These are phyloP conservation scores for Mechanitis messenoides DNA, from an alignment of 2,888 invertebrate species.

Conservation along the genomic window DNA sequence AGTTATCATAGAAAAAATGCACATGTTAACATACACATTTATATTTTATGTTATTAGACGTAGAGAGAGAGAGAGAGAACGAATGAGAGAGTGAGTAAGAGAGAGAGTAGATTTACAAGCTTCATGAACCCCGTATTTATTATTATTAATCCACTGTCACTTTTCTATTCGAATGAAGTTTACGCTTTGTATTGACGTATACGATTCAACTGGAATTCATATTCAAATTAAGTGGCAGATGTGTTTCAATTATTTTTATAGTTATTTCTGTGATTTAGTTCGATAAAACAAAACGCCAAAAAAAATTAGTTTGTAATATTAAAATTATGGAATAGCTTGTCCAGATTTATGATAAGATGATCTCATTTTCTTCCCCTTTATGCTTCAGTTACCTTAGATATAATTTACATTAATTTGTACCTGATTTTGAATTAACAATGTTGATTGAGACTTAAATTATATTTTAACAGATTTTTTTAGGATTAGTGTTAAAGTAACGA, in stretches of 20 bases:
- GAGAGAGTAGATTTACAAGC: no score
- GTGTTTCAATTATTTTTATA: constrained; percentile 38
- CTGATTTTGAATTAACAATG: constrained; percentile 63
- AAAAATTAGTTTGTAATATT: constrained; percentile 51
- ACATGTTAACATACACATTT: constrained; percentile 72
- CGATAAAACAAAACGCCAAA: constrained; percentile 61
- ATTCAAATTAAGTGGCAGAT: no score
- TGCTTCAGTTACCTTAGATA: constrained; percentile 72
- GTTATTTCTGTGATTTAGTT: constrained; percentile 69
- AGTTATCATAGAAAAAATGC: constrained; percentile 54
- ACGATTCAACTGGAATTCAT: no score
- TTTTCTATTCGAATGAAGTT: no score
- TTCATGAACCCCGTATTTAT: no score
- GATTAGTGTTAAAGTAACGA: constrained; percentile 54
- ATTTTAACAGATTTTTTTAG: constrained; percentile 67
- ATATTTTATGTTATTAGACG: constrained; percentile 71
- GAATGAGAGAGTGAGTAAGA: no score
- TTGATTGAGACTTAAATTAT: constrained; percentile 68
- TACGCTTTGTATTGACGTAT: no score
- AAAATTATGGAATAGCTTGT: constrained; percentile 37
- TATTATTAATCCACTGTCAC: no score
- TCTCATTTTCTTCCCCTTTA: constrained; percentile 68
- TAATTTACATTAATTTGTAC: constrained; percentile 73
- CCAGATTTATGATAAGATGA: constrained; percentile 44
- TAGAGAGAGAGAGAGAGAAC: constrained; percentile 44